Evolutionary conservation across 2,888 invertebrate genomes (phyloP).

Genomic region (Oasisia sp.): DNA sequence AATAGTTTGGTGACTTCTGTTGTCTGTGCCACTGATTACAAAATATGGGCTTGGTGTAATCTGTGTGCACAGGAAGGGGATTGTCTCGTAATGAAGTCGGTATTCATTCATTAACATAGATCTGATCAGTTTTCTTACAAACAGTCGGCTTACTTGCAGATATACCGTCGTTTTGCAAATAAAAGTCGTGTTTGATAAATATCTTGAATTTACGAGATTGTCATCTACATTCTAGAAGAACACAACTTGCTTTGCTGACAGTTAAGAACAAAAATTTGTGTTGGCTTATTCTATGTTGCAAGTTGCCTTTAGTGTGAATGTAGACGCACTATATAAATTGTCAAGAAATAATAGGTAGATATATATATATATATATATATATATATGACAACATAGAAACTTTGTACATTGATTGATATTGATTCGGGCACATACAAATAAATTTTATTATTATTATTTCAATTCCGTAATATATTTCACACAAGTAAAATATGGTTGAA

Average conservation of each 20-base stretch:
- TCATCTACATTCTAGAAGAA: not conserved
- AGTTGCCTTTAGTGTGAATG: not conserved
- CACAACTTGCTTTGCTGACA: not conserved
- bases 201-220: not conserved
- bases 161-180: not conserved
- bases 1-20: not conserved
- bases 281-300: not conserved
- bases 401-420: not conserved
- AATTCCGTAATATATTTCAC: too few species aligned
- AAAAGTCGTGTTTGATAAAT: not conserved
- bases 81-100: not conserved
- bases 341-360: not conserved
- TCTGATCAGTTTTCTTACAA: not conserved
- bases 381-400: not conserved
- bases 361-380: not conserved
- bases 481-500: too few species aligned
- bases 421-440: too few species aligned
- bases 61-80: not conserved
- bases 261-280: not conserved
- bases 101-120: not conserved
- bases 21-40: not conserved
- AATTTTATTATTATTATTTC: too few species aligned
- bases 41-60: not conserved
- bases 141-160: not conserved
- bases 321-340: not conserved